Evolutionary conservation across 2,888 invertebrate species (phyloP), one percentile per base, ranked within the genome.

Genomic region (Rotaria sp.): DNA sequence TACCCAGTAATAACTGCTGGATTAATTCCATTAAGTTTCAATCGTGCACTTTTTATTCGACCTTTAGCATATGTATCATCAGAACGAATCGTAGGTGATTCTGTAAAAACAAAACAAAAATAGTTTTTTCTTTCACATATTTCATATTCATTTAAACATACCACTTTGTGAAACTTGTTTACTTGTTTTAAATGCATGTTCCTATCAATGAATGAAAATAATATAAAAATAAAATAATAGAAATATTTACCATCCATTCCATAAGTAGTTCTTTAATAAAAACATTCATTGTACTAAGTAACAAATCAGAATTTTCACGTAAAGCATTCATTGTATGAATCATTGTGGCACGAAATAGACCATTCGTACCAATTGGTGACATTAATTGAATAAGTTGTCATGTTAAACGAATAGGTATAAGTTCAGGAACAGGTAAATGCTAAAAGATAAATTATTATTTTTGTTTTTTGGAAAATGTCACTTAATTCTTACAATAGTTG

Each of bases 321-420:
- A 94, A 90, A 0, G 93, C 93, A 86, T 92, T 91, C 86, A 94
- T 89, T 7, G 92, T 91, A 88, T 93, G 93, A 26, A 93, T 91
- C 94, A 95, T 94, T 1, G 93, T 93, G 88, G 93, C 92, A 87
- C 90, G 89, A 87, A 91, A 88, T 67, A 90, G 87, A 59, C 92
- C 92, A 84, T 92, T 92, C 87, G 93, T 93, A 84, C 92, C 92
- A 86, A 94, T 92, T 0, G 94, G 94, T 88, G 92, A 91, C 90
- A 94, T 92, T 1, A 94, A 90, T 86, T 93, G 92, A 8, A 93
- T 90, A 57, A 95, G 92, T 89, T 94, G 94, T 2, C 94, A 92
- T 0, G 94, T 94, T 86, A 95, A 90, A 24, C 95, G 92, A 89
- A 94, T 94, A 0, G 95, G 95, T 88, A 94, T 92, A 87, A 95